phyloP scores from a whole-genome alignment of 2,888 invertebrate genomes.

The Amiota communis region DNA sequence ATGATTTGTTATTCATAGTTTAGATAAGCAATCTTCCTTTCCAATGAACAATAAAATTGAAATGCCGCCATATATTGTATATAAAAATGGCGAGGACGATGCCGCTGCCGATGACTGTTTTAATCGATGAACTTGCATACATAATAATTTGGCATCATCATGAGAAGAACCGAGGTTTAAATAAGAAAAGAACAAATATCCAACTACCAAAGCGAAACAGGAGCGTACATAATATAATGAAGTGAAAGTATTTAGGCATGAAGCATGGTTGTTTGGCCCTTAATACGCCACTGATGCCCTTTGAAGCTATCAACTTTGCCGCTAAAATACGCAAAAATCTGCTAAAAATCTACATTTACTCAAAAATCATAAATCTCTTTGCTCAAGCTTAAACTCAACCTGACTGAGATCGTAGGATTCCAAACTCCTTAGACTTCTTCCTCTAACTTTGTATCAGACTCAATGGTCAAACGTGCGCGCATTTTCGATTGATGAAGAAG shows the following conservation, averaged over 20 bases:
- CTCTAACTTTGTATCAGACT: too few species aligned
- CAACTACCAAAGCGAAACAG: not conserved
- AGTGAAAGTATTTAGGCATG: not conserved
- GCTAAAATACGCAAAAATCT: constrained; percentile 28
- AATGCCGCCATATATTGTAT: constrained; percentile 44
- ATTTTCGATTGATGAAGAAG: too few species aligned
- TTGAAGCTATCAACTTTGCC: constrained; percentile 17
- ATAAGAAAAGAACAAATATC: constrained; percentile 4
- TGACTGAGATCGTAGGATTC: too few species aligned
- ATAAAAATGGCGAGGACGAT: not conserved
- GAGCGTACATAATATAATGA: not conserved
- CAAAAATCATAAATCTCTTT: constrained; percentile 28
- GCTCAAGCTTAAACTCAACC: not conserved
- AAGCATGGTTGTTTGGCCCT: not conserved
- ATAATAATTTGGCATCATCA: constrained; percentile 55
- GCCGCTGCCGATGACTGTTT: constrained; percentile 46
- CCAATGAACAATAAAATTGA: constrained; percentile 57
- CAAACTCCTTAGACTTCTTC: too few species aligned
- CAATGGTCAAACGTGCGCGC: not conserved
- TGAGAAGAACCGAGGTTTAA: too few species aligned
- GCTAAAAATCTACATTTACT: constrained; percentile 26
- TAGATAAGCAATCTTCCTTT: too few species aligned
- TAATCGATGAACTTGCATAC: constrained; percentile 60
- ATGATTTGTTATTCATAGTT: not conserved
- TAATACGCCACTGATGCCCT: constrained; percentile 8